Evolutionary conservation across 2,113 vertebrate species (phyloP).

Genomic region (Cheirogaleus medius): DNA sequence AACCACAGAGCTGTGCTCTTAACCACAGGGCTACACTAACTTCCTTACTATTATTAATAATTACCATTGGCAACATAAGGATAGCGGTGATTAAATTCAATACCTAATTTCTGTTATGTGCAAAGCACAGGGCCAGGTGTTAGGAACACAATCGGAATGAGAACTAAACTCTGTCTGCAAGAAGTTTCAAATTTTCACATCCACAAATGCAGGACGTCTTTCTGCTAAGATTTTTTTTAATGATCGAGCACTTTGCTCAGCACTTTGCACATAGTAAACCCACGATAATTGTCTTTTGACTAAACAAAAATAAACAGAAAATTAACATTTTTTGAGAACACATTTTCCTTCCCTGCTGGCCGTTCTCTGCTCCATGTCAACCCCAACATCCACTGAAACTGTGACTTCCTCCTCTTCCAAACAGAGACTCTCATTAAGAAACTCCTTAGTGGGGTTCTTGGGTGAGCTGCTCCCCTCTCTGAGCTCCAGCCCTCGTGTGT

Average conservation of each 20-base stretch:
- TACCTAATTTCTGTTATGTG: neutral
- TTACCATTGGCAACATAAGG: neutral
- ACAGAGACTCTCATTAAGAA: neutral
- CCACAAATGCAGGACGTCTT: neutral
- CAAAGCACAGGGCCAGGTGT: neutral
- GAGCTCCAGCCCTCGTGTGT: neutral
- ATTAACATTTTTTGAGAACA: neutral
- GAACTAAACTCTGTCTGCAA: neutral
- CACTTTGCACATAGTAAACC: neutral
- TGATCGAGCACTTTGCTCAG: neutral
- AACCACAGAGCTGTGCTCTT: neutral
- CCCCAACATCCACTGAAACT: neutral
- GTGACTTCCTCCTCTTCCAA: neutral
- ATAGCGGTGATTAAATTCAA: neutral
- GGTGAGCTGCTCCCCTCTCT: neutral
- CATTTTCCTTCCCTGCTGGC: neutral
- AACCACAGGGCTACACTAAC: neutral
- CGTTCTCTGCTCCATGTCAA: neutral
- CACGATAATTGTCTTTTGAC: neutral
- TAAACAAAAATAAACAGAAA: neutral
- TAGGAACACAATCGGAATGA: neutral
- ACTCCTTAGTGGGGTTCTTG: neutral
- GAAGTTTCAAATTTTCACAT: neutral
- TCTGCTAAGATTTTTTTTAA: neutral
- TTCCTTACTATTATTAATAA: neutral